A percentile compares a stretch with the other conserved stretches of the same genome.
Conservation (phyloP, 2,113 vertebrate genomes). For the Notarius lentiginosus region DNA sequence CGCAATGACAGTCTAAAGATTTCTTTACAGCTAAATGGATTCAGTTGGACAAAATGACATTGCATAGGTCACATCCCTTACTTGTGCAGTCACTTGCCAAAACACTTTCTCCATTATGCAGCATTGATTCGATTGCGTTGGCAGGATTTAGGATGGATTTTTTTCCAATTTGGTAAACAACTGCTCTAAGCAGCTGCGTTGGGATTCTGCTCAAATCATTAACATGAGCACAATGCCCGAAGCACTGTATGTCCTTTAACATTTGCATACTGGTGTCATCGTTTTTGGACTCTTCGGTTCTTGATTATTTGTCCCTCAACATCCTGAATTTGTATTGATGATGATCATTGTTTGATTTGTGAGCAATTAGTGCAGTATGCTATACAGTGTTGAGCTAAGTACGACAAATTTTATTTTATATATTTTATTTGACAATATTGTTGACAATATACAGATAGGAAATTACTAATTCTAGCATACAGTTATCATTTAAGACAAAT, state of each 20-base stretch:
- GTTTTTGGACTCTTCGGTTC: conserved; percentile 78
- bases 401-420: not conserved
- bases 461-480: not conserved
- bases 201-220: conserved; percentile 75
- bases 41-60: not conserved
- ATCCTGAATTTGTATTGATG: conserved; percentile 47
- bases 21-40: conserved; percentile 16
- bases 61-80: conserved; percentile 36
- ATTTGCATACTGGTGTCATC: conserved; percentile 83
- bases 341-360: conserved; percentile 4
- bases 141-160: conserved; percentile 51
- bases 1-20: conserved; percentile 17
- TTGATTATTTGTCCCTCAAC: conserved; percentile 66
- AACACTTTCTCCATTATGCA: conserved; percentile 51
- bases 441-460: not conserved
- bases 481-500: not conserved
- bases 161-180: conserved; percentile 44
- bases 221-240: conserved; percentile 78
- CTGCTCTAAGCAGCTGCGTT: conserved; percentile 63
- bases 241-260: conserved; percentile 81
- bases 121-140: conserved; percentile 49
- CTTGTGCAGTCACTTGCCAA: conserved; percentile 42
- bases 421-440: not conserved
- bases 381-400: not conserved
- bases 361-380: not conserved